phyloP scores from a whole-genome alignment of 2,797 vertebrate species.

The Mormyrops attenuatus region DNA sequence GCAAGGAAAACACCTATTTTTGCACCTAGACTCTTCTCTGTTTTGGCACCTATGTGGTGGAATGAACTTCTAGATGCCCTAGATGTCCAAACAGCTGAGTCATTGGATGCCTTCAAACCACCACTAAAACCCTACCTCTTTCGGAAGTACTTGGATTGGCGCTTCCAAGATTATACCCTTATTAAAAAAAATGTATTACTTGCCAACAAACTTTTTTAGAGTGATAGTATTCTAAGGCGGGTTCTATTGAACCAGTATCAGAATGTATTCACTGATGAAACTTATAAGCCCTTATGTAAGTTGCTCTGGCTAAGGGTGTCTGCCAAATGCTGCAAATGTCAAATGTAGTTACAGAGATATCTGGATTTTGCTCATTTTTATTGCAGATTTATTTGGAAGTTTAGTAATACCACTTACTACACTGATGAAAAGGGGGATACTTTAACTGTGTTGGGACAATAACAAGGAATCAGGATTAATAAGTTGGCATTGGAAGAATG shows the following conservation, averaged over 20 bases:
- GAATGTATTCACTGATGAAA: background rate
- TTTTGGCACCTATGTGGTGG: background rate
- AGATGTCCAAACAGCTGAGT: background rate
- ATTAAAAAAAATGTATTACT: background rate
- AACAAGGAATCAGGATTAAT: background rate
- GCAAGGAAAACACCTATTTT: background rate
- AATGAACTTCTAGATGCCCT: background rate
- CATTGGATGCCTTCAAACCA: background rate
- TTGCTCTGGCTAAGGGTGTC: background rate
- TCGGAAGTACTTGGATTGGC: background rate
- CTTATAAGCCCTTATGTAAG: background rate
- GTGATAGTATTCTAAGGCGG: background rate
- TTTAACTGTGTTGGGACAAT: background rate
- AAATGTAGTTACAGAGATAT: background rate
- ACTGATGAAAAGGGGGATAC: background rate
- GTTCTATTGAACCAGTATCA: background rate
- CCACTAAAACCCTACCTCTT: background rate
- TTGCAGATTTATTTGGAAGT: background rate
- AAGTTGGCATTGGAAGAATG: background rate
- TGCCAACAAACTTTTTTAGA: background rate
- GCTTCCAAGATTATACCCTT: background rate
- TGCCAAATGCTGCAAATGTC: background rate
- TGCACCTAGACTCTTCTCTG: background rate
- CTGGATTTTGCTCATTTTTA: background rate
- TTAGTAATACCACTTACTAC: background rate